Conservation (phyloP, 2,113 vertebrate species). For the Physeter macrocephalus region DNA sequence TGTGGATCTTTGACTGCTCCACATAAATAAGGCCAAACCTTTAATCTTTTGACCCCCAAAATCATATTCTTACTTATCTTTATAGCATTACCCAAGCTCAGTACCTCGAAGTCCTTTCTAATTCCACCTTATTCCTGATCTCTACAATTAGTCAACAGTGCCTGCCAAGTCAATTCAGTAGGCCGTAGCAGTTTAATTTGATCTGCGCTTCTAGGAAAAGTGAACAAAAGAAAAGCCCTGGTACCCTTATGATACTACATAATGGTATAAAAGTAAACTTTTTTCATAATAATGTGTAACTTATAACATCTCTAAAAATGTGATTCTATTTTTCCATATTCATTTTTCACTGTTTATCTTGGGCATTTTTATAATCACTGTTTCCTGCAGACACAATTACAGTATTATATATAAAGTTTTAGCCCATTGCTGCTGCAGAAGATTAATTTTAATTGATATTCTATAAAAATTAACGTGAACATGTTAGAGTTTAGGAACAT, state of each 20-base stretch:
- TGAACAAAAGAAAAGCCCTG: neutral
- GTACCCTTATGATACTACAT: neutral
- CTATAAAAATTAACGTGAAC: conserved; percentile 42
- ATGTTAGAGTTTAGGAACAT: conserved; percentile 36
- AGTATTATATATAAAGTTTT: neutral
- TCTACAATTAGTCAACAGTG: neutral
- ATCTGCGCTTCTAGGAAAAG: neutral
- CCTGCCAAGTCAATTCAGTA: neutral
- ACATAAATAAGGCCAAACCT: neutral
- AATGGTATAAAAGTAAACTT: neutral
- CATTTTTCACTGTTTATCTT: conserved; percentile 18
- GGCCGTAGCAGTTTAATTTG: neutral
- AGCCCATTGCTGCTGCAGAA: neutral
- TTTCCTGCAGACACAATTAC: conserved; percentile 1
- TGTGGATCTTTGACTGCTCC: neutral
- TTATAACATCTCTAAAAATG: neutral
- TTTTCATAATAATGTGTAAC: neutral
- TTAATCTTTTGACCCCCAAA: neutral
- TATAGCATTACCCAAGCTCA: neutral
- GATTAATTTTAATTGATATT: conserved; percentile 44
- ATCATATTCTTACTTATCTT: neutral
- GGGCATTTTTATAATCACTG: conserved; percentile 1
- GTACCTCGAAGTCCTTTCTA: neutral
- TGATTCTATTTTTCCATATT: neutral
- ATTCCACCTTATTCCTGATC: neutral